phyloP scores from a whole-genome alignment of 2,113 vertebrate genomes.

The Siniperca knerii region DNA sequence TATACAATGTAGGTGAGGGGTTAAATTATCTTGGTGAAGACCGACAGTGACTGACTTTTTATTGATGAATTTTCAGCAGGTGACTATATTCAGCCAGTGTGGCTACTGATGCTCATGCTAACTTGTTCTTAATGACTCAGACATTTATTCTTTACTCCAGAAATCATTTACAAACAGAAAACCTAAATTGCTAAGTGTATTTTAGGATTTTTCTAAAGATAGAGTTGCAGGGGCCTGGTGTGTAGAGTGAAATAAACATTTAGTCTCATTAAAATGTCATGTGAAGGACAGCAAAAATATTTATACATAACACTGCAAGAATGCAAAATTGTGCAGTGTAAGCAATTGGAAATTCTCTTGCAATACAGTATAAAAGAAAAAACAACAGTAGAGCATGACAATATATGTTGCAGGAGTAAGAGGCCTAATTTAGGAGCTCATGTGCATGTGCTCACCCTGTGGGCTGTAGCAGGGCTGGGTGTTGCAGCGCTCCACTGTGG shows the following conservation, averaged over 20 bases:
- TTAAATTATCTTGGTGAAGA: not conserved
- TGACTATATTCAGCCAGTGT: not conserved
- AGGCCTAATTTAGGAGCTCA: not conserved
- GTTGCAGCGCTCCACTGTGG: conserved; percentile 89
- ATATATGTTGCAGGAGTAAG: not conserved
- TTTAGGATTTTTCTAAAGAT: not conserved
- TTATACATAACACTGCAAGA: not conserved
- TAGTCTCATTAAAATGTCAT: not conserved
- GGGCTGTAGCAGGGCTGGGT: conserved; percentile 88
- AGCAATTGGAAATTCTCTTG: not conserved
- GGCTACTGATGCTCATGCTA: too few relatives aligned
- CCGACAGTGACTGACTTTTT: too few relatives aligned
- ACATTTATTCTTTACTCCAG: not conserved
- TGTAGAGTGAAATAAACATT: not conserved
- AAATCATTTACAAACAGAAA: not conserved
- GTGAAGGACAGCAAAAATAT: not conserved
- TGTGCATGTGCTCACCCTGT: conserved; percentile 85
- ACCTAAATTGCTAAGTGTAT: not conserved
- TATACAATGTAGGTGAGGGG: not conserved
- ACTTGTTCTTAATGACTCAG: too few relatives aligned
- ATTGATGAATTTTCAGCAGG: not conserved
- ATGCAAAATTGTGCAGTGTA: too few relatives aligned
- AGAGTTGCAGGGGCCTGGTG: not conserved
- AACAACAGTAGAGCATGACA: not conserved
- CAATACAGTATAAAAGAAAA: not conserved